Evolutionary conservation across 2,797 vertebrate genomes (phyloP), one percentile per base, ranked within the genome.

Genomic region (Cichlasoma orientale): DNA sequence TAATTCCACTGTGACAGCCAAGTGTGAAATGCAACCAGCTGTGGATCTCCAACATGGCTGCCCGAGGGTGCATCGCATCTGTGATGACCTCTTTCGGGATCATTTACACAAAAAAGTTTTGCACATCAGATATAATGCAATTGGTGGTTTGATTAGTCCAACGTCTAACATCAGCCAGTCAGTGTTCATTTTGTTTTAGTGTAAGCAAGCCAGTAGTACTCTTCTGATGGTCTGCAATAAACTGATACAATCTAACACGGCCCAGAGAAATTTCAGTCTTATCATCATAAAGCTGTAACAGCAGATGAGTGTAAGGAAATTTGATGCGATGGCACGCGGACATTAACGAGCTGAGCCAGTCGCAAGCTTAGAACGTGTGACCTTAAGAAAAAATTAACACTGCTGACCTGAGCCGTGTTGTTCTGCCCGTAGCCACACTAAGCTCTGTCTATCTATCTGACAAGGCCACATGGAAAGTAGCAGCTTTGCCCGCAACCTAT

Each of bases 11-110:
- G 7, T 66, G 33, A 85, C 61, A 76, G 79, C 82, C 80, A 85
- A 90, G 74, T 80, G 8, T 63, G 29, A 84, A 87, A 70, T 13
- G 74, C 56, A 86, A 90, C 29, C 89, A 88, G 81, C 89, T 3
- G 73, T 63, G 36, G 50, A 72, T 58, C 33, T 79, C 63, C 77
- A 75, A 57, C 74, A 72, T 52, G 70, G 56, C 19, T 54, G 77
- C 66, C 71, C 29, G 11, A 29, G 25, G 38, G 61, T 47, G 61
- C 14, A 1, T 47, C 44, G 6, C 4, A 0, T 56, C 47, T 70
- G 70, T 25, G 25, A 31, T 78, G 54, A 79, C 59, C 58, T 52
- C 14, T 76, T 74, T 74, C 25, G 71, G 31, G 13, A 9, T 58
- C 21, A 55, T 47, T 41, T 29, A 29, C 16, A 11, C 4, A 58